phyloP scores from a whole-genome alignment of 2,113 vertebrate species.

The Myocastor coypus region DNA sequence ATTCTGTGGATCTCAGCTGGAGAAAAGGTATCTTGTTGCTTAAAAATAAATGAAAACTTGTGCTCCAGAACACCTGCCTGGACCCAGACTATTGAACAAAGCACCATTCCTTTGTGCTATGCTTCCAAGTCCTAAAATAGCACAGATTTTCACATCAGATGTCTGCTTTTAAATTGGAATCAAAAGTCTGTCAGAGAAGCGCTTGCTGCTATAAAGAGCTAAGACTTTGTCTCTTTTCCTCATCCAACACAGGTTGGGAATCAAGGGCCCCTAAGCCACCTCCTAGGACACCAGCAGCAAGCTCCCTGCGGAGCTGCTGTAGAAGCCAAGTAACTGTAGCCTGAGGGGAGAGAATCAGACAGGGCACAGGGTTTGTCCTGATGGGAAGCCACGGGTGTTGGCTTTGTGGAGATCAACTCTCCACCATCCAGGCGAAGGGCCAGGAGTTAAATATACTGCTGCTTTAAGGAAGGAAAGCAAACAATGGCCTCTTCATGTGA shows the following conservation, averaged over 20 bases:
- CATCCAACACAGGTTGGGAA: not conserved
- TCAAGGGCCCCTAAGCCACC: not conserved
- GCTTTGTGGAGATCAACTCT: slow-evolving; percentile 30
- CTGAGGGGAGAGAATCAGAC: not conserved
- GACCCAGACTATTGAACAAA: slow-evolving; percentile 60
- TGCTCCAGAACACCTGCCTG: slow-evolving; percentile 52
- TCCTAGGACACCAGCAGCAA: not conserved
- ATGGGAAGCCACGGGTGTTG: slow-evolving; percentile 75
- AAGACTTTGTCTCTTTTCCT: not conserved
- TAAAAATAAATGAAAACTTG: slow-evolving; percentile 71
- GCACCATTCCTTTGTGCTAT: slow-evolving; percentile 12
- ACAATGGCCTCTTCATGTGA: slow-evolving; percentile 72
- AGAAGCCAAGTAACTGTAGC: slow-evolving; percentile 25
- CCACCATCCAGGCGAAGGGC: slow-evolving; percentile 67
- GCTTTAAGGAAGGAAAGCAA: slow-evolving; percentile 74
- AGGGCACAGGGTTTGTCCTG: slow-evolving; percentile 9
- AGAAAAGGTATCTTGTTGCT: slow-evolving; percentile 50
- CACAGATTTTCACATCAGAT: slow-evolving; percentile 57
- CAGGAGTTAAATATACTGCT: slow-evolving; percentile 82
- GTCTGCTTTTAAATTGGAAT: slow-evolving; percentile 52
- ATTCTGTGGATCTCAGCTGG: slow-evolving; percentile 10
- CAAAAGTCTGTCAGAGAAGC: slow-evolving; percentile 54
- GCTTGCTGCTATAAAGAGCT: slow-evolving; percentile 37
- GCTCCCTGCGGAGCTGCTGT: not conserved
- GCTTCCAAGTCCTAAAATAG: slow-evolving; percentile 61